phyloP scores from a whole-genome alignment of 1,140 invertebrate genomes.

The Catajapyx aquilonaris region DNA sequence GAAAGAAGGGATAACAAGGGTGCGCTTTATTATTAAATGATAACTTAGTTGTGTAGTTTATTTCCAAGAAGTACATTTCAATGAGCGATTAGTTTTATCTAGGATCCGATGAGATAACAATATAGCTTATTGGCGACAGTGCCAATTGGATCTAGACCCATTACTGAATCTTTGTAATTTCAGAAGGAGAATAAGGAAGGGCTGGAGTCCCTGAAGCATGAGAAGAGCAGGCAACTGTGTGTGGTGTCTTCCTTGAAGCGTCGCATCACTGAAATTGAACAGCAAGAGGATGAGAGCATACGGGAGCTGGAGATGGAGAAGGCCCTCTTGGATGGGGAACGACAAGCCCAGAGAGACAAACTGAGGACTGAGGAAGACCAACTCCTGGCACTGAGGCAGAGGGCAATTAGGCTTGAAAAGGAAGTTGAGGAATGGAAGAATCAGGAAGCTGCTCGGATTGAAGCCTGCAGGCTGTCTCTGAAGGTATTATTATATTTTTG shows the following conservation, averaged over 20 bases:
- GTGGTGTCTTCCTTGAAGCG: neutral
- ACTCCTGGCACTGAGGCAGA: slow-evolving; percentile 37
- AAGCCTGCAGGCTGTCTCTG: neutral
- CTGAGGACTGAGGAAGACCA: slow-evolving; percentile 43
- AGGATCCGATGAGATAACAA: too few relatives aligned
- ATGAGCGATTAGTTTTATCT: too few relatives aligned
- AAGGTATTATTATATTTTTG: too few relatives aligned
- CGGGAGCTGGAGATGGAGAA: slow-evolving; percentile 58
- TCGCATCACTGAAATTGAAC: neutral
- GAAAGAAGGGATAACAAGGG: too few relatives aligned
- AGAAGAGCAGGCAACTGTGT: neutral
- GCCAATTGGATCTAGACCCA: too few relatives aligned
- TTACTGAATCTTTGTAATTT: too few relatives aligned
- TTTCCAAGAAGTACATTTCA: too few relatives aligned
- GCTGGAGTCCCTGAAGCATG: too few relatives aligned
- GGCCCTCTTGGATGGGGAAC: slow-evolving; percentile 58
- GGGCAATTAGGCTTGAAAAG: slow-evolving; percentile 28
- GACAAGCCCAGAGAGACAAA: slow-evolving; percentile 49
- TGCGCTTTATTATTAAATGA: too few relatives aligned
- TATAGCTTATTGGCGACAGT: too few relatives aligned
- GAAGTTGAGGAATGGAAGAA: slow-evolving; percentile 23
- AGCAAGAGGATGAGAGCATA: neutral
- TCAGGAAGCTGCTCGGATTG: neutral
- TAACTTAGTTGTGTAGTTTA: too few relatives aligned
- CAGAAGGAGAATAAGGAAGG: too few relatives aligned